phyloP scores from a whole-genome alignment of 2,113 vertebrate genomes.

The Psettodes erumei region DNA sequence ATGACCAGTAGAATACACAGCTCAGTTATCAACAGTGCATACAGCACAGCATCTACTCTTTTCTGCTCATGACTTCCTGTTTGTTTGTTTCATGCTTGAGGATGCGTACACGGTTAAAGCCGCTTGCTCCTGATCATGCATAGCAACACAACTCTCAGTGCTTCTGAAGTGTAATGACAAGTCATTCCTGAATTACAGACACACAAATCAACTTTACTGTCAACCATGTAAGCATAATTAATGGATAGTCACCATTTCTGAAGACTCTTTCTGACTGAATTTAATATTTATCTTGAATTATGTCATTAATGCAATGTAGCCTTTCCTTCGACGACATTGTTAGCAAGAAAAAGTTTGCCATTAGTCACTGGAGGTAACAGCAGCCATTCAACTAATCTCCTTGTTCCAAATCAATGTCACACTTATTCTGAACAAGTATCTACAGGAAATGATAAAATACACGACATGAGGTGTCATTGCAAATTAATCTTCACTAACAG shows the following conservation, averaged over 20 bases:
- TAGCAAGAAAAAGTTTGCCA: background rate
- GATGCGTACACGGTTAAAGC: background rate
- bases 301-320: too few relatives aligned
- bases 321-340: background rate
- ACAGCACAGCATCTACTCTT: background rate
- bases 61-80: background rate
- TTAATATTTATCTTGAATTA: too few relatives aligned
- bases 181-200: background rate
- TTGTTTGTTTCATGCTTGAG: background rate
- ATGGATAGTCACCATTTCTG: background rate
- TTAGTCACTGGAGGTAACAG: background rate
- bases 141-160: background rate
- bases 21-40: background rate
- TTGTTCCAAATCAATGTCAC: background rate
- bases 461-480: background rate
- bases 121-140: background rate
- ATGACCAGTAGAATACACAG: conserved; percentile 2
- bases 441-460: background rate
- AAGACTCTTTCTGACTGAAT: too few relatives aligned
- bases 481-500: background rate
- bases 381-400: background rate
- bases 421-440: background rate
- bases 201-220: background rate
- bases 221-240: background rate
- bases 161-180: background rate